Conservation (phyloP, 2,888 invertebrate species). For the Malachius bipustulatus region DNA sequence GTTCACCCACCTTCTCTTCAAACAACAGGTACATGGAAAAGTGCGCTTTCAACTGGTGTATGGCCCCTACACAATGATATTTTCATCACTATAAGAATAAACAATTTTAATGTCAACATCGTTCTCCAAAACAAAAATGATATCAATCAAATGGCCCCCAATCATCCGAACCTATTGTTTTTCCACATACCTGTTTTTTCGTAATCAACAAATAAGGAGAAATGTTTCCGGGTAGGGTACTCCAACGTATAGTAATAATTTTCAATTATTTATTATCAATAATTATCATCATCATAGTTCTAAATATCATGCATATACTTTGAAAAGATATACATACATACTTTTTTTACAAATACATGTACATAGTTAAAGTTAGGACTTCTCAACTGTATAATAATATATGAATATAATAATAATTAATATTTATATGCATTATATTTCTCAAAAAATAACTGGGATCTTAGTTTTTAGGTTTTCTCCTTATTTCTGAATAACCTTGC, state of each 20-base stretch:
- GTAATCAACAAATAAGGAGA: conserved; percentile 38
- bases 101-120: conserved; percentile 31
- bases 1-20: conserved; percentile 31
- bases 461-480: conserved; percentile 33
- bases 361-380: too few relatives aligned
- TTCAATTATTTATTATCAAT: too few relatives aligned
- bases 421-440: conserved; percentile 31
- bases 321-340: conserved; percentile 24
- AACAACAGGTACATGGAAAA: conserved; percentile 30
- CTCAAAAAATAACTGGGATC: conserved; percentile 40
- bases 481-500: conserved; percentile 36
- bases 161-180: conserved; percentile 19
- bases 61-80: conserved; percentile 31
- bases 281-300: too few relatives aligned
- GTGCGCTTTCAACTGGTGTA: conserved; percentile 17
- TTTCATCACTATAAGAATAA: conserved; percentile 31
- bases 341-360: conserved; percentile 30
- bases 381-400: conserved; percentile 33
- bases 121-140: conserved; percentile 19
- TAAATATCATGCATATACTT: conserved; percentile 25
- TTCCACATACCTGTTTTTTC: conserved; percentile 30
- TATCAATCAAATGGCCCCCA: conserved; percentile 25
- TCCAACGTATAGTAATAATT: too few relatives aligned
- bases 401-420: conserved; percentile 27
- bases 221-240: too few relatives aligned